Evolutionary conservation across 2,888 invertebrate species (phyloP).

Genomic region (Amorpha juglandis): DNA sequence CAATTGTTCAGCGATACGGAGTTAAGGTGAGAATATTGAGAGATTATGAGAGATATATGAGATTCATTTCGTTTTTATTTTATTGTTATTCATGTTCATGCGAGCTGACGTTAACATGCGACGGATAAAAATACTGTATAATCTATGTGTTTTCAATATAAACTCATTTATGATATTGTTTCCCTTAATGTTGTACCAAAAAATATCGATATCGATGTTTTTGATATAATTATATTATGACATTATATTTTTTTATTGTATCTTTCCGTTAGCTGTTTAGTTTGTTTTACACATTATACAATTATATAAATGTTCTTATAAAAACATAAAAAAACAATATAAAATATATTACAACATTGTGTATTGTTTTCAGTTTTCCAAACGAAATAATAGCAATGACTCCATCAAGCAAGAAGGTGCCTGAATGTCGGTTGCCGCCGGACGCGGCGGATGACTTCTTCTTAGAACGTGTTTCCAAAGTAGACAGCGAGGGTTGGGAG

Average conservation of each 20-base stretch:
- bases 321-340: not conserved
- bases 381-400: constrained; percentile 51
- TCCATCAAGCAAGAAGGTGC: constrained; percentile 56
- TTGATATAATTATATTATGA: too few relatives aligned
- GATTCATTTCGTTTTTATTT: not conserved
- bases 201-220: too few relatives aligned
- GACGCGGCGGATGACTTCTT: constrained; percentile 63
- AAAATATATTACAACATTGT: constrained; percentile 4
- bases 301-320: too few relatives aligned
- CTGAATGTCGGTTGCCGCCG: constrained; percentile 57
- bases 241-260: too few relatives aligned
- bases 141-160: too few relatives aligned
- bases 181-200: too few relatives aligned
- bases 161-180: too few relatives aligned
- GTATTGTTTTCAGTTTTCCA: constrained; percentile 51
- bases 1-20: constrained; percentile 58
- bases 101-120: too few relatives aligned
- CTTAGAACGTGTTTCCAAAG: constrained; percentile 52
- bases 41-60: too few relatives aligned
- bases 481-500: constrained; percentile 62
- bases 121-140: too few relatives aligned
- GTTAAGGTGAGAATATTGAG: constrained; percentile 58
- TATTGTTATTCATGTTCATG: not conserved
- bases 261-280: too few relatives aligned
- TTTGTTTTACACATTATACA: too few relatives aligned